A percentile compares a stretch with the other conserved stretches of the same genome.
Conservation (phyloP, 30 jellyfish, hydroid and myxozoan species). For the Mastigias papua region DNA sequence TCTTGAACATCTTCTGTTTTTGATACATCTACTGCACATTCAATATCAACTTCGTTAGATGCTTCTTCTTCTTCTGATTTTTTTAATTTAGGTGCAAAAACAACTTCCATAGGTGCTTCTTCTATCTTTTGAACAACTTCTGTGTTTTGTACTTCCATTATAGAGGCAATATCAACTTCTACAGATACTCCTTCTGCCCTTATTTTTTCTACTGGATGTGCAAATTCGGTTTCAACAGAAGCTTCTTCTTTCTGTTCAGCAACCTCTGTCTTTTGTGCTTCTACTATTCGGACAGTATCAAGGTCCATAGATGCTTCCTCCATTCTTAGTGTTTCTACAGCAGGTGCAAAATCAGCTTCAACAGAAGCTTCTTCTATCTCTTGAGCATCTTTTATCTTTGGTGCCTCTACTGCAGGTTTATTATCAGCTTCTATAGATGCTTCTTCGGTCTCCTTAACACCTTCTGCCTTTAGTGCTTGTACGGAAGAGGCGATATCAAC, state of each 20-base stretch:
- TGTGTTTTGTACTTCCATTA: no score
- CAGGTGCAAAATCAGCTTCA: neutral
- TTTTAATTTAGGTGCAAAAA: neutral
- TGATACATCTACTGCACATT: neutral
- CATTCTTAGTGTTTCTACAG: neutral
- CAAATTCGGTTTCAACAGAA: neutral
- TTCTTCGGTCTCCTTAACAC: no score
- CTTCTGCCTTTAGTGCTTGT: conserved; percentile 13
- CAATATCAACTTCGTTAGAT: neutral
- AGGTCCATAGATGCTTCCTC: neutral
- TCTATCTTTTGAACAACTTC: conserved; percentile 5
- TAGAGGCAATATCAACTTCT: no score
- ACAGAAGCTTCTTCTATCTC: neutral
- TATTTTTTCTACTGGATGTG: conserved; percentile 3
- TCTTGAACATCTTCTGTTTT: neutral
- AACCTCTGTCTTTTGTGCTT: neutral
- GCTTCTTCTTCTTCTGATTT: no score
- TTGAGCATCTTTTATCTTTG: neutral
- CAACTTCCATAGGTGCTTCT: neutral
- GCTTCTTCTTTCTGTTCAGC: conserved; percentile 4
- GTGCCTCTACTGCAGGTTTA: conserved; percentile 8
- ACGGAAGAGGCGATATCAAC: no score
- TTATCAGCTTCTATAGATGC: neutral
- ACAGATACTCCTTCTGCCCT: neutral
- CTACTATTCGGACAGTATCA: neutral